phyloP scores from a whole-genome alignment of 1,140 invertebrate genomes.

The Portunus trituberculatus region DNA sequence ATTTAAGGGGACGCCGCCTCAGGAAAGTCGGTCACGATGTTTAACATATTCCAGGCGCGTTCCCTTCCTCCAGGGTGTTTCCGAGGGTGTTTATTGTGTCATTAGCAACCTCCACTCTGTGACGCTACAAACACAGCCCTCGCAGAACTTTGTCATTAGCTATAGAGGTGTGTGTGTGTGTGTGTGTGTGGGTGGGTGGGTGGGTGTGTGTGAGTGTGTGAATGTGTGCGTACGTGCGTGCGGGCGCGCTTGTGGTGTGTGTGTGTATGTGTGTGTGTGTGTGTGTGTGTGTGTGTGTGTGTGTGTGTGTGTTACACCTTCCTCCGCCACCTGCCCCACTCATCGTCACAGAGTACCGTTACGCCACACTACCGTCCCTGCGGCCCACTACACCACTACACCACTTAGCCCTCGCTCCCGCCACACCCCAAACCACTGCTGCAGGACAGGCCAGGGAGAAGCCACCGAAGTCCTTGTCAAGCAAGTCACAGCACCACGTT shows the following conservation, averaged over 20 bases:
- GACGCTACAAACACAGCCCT: too few relatives aligned
- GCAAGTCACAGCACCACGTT: too few relatives aligned
- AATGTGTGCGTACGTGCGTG: too few relatives aligned
- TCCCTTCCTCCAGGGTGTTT: too few relatives aligned
- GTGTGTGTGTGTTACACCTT: conserved; percentile 39
- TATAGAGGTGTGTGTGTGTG: too few relatives aligned
- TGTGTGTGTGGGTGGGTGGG: too few relatives aligned
- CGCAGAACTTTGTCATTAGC: too few relatives aligned
- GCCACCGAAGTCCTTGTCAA: not conserved
- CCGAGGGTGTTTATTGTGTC: too few relatives aligned
- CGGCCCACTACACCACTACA: not conserved
- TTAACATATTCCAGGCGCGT: not conserved
- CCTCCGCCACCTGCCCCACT: conserved; percentile 27
- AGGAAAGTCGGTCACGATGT: not conserved
- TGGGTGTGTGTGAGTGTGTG: too few relatives aligned
- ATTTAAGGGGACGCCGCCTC: not conserved
- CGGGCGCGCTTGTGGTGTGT: not conserved
- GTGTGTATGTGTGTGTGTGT: conserved; percentile 3
- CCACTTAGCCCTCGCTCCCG: not conserved
- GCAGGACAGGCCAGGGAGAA: not conserved
- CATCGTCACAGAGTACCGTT: not conserved
- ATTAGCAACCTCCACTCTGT: too few relatives aligned
- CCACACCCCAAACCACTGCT: not conserved
- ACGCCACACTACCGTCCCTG: not conserved
- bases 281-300: conserved; percentile 43